Conservation (phyloP, 2,888 invertebrate species). For the Trissonchulus latispiculum region DNA sequence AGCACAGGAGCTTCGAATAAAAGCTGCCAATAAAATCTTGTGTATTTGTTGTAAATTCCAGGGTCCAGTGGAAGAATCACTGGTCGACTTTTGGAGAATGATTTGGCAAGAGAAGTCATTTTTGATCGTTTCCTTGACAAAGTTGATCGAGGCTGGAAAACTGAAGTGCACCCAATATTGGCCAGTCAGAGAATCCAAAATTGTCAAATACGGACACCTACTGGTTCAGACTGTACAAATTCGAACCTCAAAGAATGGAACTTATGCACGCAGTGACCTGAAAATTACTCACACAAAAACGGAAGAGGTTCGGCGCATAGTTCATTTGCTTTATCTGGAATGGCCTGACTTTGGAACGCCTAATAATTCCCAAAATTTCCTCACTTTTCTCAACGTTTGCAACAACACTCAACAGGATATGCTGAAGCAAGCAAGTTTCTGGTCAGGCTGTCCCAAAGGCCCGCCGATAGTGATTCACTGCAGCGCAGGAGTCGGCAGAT, state of each 20-base stretch:
- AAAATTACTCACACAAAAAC: neutral
- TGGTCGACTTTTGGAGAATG: constrained; percentile 30
- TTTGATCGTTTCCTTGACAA: constrained; percentile 28
- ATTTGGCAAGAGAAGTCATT: constrained; percentile 31
- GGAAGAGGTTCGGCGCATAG: neutral
- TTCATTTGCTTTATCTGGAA: constrained; percentile 1
- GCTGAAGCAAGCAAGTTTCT: neutral
- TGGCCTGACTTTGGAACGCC: constrained; percentile 18
- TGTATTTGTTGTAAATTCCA: neutral
- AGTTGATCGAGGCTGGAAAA: constrained; percentile 21
- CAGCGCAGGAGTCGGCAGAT: constrained; percentile 32
- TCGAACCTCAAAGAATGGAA: neutral
- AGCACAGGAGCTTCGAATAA: no score
- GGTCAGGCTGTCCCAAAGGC: constrained; percentile 18
- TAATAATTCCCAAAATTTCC: neutral
- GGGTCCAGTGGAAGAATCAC: neutral
- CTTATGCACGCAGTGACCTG: neutral
- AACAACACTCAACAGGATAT: constrained; percentile 8
- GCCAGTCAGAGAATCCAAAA: constrained; percentile 10
- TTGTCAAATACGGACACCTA: neutral
- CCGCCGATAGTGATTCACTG: constrained; percentile 33
- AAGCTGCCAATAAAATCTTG: no score
- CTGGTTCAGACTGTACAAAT: neutral
- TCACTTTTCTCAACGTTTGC: neutral
- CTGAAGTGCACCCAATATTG: constrained; percentile 25